These are phyloP conservation scores for Musca domestica DNA, from an alignment of 1,140 invertebrate genomes.

Conservation along the genomic window DNA sequence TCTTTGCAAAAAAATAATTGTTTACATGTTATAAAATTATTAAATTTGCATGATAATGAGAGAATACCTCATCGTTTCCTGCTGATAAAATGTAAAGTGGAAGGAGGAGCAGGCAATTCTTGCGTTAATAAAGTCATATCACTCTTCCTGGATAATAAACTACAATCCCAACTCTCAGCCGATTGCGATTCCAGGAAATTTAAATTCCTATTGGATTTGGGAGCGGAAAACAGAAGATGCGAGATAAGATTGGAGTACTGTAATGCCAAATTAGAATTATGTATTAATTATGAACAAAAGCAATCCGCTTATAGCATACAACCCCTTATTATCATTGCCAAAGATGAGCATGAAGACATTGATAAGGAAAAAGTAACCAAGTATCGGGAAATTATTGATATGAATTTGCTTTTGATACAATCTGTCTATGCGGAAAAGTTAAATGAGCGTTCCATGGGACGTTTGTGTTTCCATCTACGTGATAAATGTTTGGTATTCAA, in stretches of 20 bases:
- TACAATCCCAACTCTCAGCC: constrained; percentile 35
- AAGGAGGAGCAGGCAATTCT: background rate
- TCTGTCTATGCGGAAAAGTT: constrained; percentile 85
- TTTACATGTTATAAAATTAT: constrained; percentile 40
- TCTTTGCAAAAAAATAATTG: constrained; percentile 20
- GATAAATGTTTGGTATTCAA: constrained; percentile 66
- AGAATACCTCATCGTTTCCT: constrained; percentile 39
- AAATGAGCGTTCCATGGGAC: constrained; percentile 71
- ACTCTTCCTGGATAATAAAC: background rate
- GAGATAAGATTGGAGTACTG: constrained; percentile 11
- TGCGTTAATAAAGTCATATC: background rate
- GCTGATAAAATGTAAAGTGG: constrained; percentile 38
- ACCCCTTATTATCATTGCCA: constrained; percentile 74
- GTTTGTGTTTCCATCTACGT: constrained; percentile 75
- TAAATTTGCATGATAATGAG: constrained; percentile 36
- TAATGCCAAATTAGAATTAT: background rate
- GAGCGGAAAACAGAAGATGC: background rate
- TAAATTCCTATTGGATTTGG: constrained; percentile 42
- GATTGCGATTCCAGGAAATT: constrained; percentile 33
- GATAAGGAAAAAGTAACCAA: constrained; percentile 61
- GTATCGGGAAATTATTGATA: constrained; percentile 66
- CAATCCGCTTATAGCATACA: constrained; percentile 55
- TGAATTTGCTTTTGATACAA: constrained; percentile 80
- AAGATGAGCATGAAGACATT: constrained; percentile 72
- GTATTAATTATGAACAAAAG: constrained; percentile 4